Conservation (phyloP, 1,140 invertebrate species). For the Macrostomum lignano region DNA sequence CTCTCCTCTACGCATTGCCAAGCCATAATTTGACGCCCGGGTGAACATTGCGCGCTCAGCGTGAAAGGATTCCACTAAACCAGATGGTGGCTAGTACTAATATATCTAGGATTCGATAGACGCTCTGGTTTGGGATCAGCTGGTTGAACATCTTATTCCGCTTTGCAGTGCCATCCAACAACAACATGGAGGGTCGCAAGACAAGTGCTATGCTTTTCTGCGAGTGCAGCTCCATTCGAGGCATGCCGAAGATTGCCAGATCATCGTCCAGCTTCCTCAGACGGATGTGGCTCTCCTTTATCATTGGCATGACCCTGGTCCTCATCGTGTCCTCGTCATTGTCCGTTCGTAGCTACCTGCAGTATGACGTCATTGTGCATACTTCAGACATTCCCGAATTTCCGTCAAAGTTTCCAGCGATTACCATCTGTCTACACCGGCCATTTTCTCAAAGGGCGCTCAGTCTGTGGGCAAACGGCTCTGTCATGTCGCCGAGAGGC, state of each 20-base stretch:
- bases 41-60: too few relatives aligned
- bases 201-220: conserved; percentile 1
- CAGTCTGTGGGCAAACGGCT: background rate
- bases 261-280: background rate
- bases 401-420: conserved; percentile 1
- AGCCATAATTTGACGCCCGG: too few relatives aligned
- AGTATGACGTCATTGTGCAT: background rate
- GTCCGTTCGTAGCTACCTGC: background rate
- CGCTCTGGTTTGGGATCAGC: too few relatives aligned
- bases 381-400: too few relatives aligned
- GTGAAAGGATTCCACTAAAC: too few relatives aligned
- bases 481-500: conserved; percentile 1
- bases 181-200: too few relatives aligned
- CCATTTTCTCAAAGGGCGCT: background rate
- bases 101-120: too few relatives aligned
- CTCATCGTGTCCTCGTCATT: background rate
- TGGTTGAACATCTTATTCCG: too few relatives aligned
- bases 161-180: too few relatives aligned
- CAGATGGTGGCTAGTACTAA: too few relatives aligned
- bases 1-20: too few relatives aligned
- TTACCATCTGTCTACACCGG: conserved; percentile 1
- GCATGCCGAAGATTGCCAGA: background rate
- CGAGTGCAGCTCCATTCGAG: background rate
- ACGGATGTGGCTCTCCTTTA: background rate
- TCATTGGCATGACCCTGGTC: background rate